phyloP scores from a whole-genome alignment of 2,797 vertebrate species.

The Acipenser transmontanus region DNA sequence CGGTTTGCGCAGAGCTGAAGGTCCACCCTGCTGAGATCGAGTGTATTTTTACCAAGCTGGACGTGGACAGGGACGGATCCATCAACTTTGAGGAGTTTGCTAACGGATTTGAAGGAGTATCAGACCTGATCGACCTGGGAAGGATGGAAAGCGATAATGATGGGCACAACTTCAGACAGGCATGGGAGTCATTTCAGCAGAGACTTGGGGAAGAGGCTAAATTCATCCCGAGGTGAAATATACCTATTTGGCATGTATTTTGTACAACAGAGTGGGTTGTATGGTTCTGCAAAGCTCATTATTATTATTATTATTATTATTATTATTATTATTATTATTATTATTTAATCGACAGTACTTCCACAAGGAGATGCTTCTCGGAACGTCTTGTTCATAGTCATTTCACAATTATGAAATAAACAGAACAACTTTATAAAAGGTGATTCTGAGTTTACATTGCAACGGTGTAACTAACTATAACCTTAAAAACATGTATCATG shows the following conservation, averaged over 20 bases:
- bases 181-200: constrained; percentile 73
- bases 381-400: no score
- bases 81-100: constrained; percentile 80
- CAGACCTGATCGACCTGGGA: constrained; percentile 30
- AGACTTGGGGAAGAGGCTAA: constrained; percentile 69
- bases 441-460: no score
- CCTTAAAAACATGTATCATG: no score
- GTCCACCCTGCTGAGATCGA: constrained; percentile 65
- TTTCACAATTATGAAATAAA: no score
- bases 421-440: no score
- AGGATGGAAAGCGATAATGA: constrained; percentile 36
- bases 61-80: constrained; percentile 74
- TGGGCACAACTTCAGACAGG: constrained; percentile 34
- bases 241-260: constrained; percentile 10
- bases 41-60: constrained; percentile 71
- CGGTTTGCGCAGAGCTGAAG: constrained; percentile 71
- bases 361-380: no score
- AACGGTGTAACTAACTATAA: no score
- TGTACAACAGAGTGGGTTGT: no score
- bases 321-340: no score
- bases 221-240: constrained; percentile 80
- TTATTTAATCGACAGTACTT: no score
- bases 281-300: no score
- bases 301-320: no score
- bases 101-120: constrained; percentile 64